phyloP scores from a whole-genome alignment of 2,888 invertebrate genomes.

The Oxytorus armatus region DNA sequence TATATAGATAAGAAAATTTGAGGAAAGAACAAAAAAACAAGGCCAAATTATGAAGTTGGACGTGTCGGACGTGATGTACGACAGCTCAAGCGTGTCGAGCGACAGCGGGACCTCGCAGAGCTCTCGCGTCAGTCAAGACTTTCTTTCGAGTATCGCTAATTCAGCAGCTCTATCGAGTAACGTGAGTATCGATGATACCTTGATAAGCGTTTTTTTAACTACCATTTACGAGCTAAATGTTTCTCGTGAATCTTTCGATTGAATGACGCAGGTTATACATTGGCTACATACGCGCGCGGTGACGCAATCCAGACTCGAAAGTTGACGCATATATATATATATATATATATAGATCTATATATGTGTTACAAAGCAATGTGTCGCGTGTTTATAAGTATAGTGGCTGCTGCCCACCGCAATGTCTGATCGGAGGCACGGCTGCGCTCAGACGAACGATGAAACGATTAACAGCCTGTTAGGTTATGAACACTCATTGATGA shows the following conservation, averaged over 20 bases:
- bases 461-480: neutral
- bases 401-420: neutral
- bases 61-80: slow-evolving; percentile 87
- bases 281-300: slow-evolving; percentile 22
- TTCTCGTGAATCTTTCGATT: slow-evolving; percentile 24
- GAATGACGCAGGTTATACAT: slow-evolving; percentile 41
- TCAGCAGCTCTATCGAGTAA: slow-evolving; percentile 76
- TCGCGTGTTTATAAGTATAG: neutral
- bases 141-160: slow-evolving; percentile 80
- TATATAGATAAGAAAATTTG: neutral
- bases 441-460: too few species aligned
- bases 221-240: neutral
- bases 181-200: slow-evolving; percentile 74
- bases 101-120: slow-evolving; percentile 87
- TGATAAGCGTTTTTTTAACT: slow-evolving; percentile 2
- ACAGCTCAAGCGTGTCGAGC: slow-evolving; percentile 87
- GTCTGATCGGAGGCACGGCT: neutral
- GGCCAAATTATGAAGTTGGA: slow-evolving; percentile 86
- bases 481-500: neutral
- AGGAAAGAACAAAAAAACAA: slow-evolving; percentile 9
- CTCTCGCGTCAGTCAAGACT: slow-evolving; percentile 85
- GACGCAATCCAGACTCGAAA: slow-evolving; percentile 55
- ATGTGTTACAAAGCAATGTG: too few species aligned
- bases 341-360: slow-evolving; percentile 6
- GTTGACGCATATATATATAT: slow-evolving; percentile 18